Percentiles rank a stretch among this genome's conserved stretches.
Conservation (phyloP, 2,888 invertebrate genomes). For the Eilema caniola region DNA sequence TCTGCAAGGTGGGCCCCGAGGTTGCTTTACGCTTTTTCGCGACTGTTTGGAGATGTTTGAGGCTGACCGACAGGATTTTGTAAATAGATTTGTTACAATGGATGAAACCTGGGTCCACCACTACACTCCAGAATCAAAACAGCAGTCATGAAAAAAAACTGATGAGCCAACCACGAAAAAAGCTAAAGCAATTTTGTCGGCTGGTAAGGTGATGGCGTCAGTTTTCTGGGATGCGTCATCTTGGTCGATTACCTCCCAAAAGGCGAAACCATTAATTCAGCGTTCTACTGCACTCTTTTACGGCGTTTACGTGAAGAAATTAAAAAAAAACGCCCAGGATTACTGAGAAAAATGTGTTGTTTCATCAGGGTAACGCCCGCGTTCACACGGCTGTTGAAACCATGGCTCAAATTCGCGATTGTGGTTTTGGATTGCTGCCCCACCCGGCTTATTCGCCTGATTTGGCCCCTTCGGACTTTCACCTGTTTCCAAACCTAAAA, state of each 20-base stretch:
- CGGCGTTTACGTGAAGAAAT: neutral
- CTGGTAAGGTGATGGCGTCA: no score
- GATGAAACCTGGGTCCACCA: neutral
- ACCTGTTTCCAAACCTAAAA: neutral
- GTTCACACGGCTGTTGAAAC: neutral
- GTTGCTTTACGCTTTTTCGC: neutral
- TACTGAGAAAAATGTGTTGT: neutral
- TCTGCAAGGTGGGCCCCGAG: neutral
- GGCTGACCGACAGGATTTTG: neutral
- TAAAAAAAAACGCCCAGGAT: neutral
- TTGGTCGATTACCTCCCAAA: no score
- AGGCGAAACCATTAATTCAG: no score
- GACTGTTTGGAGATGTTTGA: neutral
- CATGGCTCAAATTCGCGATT: neutral
- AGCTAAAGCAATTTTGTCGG: slow-evolving; percentile 95
- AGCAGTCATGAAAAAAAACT: neutral
- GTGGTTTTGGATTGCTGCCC: neutral
- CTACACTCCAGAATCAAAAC: neutral
- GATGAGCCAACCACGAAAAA: no score
- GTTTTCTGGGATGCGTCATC: no score
- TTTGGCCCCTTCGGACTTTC: neutral
- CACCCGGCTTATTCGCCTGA: neutral
- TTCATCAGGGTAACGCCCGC: neutral
- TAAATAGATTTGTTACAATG: neutral
- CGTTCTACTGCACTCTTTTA: neutral